phyloP scores from a whole-genome alignment of 1,140 invertebrate species.

The Papilio polytes region DNA sequence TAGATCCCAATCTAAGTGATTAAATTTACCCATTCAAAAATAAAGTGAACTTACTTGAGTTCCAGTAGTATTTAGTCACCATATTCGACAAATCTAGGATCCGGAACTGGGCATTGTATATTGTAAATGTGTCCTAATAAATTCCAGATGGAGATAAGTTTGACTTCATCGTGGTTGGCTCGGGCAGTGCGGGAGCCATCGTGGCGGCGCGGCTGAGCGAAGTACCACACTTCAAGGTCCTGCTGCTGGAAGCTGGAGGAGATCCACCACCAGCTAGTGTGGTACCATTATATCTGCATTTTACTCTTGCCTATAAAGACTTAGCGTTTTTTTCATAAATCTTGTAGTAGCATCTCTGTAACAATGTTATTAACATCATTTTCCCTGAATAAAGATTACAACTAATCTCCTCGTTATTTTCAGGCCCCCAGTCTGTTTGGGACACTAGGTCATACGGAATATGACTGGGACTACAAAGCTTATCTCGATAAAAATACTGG shows the following conservation, averaged over 20 bases:
- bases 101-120: background rate
- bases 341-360: background rate
- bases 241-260: conserved; percentile 91
- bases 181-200: conserved; percentile 63
- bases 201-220: conserved; percentile 90
- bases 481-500: conserved; percentile 61
- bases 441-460: conserved; percentile 58
- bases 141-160: conserved; percentile 64
- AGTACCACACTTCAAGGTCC: conserved; percentile 88
- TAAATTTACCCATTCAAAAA: too few species aligned
- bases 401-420: conserved; percentile 44
- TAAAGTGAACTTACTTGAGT: too few species aligned
- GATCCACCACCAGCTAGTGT: conserved; percentile 67
- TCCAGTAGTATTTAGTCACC: too few species aligned
- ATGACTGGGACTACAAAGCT: conserved; percentile 67
- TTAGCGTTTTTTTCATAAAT: background rate
- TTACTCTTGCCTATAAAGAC: background rate
- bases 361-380: conserved; percentile 21
- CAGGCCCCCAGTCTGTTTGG: conserved; percentile 67
- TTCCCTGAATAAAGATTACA: background rate
- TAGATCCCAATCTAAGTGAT: too few species aligned
- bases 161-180: conserved; percentile 67
- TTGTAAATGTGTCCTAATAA: background rate
- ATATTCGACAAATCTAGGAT: background rate
- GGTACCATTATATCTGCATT: conserved; percentile 46